Evolutionary conservation across 2,797 vertebrate species (phyloP).

Genomic region (Miichthys miiuy): DNA sequence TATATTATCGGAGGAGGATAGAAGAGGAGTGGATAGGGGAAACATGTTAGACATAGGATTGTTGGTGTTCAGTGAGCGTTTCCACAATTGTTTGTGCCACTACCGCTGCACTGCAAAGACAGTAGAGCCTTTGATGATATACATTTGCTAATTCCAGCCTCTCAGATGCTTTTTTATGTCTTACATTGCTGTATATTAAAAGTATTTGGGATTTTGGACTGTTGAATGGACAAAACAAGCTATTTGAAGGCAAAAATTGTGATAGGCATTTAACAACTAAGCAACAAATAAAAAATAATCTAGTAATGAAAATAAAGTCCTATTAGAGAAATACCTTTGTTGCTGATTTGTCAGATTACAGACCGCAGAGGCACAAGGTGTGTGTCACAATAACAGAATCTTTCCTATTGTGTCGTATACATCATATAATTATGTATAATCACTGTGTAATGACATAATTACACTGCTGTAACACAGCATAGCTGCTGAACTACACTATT

Average conservation of each 20-base stretch:
- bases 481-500: constrained; percentile 24
- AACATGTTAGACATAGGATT: constrained; percentile 38
- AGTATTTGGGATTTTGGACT: background rate
- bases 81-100: background rate
- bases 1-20: constrained; percentile 74
- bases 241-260: background rate
- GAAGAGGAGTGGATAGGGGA: constrained; percentile 25
- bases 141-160: background rate
- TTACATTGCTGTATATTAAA: background rate
- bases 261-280: background rate
- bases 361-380: constrained; percentile 15
- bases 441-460: constrained; percentile 64
- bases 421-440: constrained; percentile 57
- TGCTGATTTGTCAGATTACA: constrained; percentile 34
- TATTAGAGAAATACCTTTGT: constrained; percentile 20
- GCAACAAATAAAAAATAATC: constrained; percentile 11
- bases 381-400: constrained; percentile 48
- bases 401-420: constrained; percentile 42
- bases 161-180: background rate
- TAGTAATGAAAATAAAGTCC: constrained; percentile 13
- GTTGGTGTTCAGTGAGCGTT: constrained; percentile 23
- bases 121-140: background rate
- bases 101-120: background rate
- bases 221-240: background rate
- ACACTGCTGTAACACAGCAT: constrained; percentile 21